Percentiles rank a stretch among this genome's conserved stretches.
phyloP scores from a whole-genome alignment of 2,797 vertebrate genomes.

The Amniataba percoides region DNA sequence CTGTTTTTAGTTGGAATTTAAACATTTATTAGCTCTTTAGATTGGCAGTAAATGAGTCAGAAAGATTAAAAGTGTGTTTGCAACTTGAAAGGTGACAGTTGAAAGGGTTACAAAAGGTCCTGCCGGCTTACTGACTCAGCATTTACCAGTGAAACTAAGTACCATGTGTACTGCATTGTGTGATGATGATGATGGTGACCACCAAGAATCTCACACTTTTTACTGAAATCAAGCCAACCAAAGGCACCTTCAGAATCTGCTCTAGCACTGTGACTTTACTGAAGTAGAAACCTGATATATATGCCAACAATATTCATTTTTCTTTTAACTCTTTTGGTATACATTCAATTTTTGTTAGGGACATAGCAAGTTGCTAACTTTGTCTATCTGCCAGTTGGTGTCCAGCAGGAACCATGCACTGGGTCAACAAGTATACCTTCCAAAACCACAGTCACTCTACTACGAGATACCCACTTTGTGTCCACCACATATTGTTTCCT shows the following conservation, averaged over 20 bases:
- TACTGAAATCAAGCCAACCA: not conserved
- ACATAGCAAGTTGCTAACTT: not conserved
- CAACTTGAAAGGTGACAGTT: conserved; percentile 49
- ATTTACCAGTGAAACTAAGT: not conserved
- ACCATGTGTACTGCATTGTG: not conserved
- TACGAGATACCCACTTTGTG: not conserved
- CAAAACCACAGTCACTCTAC: not conserved
- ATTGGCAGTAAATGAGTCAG: conserved; percentile 67
- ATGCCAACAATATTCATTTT: not conserved
- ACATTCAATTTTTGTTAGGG: no score
- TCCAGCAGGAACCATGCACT: not conserved
- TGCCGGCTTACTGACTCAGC: conserved; percentile 23
- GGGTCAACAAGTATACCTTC: not conserved
- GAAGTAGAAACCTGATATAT: not conserved
- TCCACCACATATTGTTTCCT: not conserved
- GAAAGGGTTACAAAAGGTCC: conserved; percentile 23
- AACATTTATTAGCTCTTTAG: conserved; percentile 52
- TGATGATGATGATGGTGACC: not conserved
- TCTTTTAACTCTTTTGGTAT: not conserved
- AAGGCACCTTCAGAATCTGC: not conserved
- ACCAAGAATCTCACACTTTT: not conserved
- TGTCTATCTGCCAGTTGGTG: not conserved
- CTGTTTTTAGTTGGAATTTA: conserved; percentile 35
- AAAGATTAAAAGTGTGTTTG: conserved; percentile 65
- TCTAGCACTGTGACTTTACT: not conserved